phyloP scores from a whole-genome alignment of 2,888 invertebrate species.

The Troides oblongomaculatus region DNA sequence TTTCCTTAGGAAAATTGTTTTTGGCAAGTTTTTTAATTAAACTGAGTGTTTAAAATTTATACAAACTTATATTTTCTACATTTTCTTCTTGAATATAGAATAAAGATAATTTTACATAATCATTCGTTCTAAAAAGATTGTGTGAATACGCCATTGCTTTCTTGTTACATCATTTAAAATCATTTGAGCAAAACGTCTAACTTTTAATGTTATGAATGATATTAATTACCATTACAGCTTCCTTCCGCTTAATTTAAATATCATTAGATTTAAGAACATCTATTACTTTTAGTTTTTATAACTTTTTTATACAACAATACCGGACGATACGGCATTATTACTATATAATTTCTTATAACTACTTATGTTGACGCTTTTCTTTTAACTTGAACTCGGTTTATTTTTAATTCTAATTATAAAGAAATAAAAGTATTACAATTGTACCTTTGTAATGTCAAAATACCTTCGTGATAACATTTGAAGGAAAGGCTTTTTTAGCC shows the following conservation, averaged over 20 bases:
- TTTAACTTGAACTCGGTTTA: no score
- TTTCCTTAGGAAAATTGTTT: no score
- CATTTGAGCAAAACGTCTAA: constrained; percentile 7
- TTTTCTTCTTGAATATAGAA: background rate
- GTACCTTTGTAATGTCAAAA: no score
- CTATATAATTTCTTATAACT: no score
- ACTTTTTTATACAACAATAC: background rate
- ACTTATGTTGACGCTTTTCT: no score
- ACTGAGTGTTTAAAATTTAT: background rate
- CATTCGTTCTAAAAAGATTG: background rate
- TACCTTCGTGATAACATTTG: no score
- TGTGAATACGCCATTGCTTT: background rate
- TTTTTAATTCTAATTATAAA: no score
- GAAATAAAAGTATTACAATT: no score
- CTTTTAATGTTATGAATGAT: constrained; percentile 11
- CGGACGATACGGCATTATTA: background rate
- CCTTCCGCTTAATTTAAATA: constrained; percentile 3
- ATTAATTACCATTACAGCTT: constrained; percentile 19
- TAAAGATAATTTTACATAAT: constrained; percentile 1
- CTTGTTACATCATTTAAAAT: constrained; percentile 18
- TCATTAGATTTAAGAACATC: background rate
- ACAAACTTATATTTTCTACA: background rate
- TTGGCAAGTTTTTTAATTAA: background rate
- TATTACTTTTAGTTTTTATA: background rate
- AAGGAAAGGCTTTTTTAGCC: no score